Evolutionary conservation across 1,140 invertebrate genomes (phyloP), one percentile per base, ranked within the genome.

Genomic region (Pogonus chalceus): DNA sequence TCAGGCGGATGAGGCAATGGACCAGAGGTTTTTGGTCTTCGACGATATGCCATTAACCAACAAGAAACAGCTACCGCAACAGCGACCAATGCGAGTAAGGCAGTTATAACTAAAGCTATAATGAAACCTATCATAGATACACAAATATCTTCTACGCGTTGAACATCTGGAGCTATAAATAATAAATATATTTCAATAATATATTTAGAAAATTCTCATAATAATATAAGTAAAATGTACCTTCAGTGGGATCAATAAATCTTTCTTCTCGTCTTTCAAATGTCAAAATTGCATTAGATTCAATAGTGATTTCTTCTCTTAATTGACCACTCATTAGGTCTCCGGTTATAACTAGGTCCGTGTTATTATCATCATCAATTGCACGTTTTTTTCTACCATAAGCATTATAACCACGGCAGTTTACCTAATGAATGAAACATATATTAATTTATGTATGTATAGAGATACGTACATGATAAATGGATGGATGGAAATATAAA

Each of bases 61-160:
- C 92, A 95, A 35, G 90, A 93, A 20, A 95, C 91, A 43, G 91
- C 91, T 26, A 94, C 88, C 20, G 92, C 92, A 23, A 96, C 90
- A 26, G 92, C 91, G 20, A 95, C 91, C 46, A 96, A 76, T 37
- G 92, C 91, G 63, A 96, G 70, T 43, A 96, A 78, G 18, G 91
- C 90, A 51, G 92, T 95, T 62, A 96, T 87, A 54, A 93, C 87
- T 62, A 96, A 74, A 50, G 92, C 89, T 58, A 95, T 90, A 54
- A 94, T 90, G 64, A 96, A 84, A 46, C 92, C 90, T 57, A 92
- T 84, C 76, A 90, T 92, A 43, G 91, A 93, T 54, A 96, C 87
- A 68, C 92, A 96, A 62, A 95, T 92, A 64, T 93, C 89, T 69
- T 92, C 88, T 22, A 76, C 78, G 61, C 75, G 73, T 69, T 81